Evolutionary conservation across 2,888 invertebrate genomes (phyloP).

Genomic region (Andrena trimmerana): DNA sequence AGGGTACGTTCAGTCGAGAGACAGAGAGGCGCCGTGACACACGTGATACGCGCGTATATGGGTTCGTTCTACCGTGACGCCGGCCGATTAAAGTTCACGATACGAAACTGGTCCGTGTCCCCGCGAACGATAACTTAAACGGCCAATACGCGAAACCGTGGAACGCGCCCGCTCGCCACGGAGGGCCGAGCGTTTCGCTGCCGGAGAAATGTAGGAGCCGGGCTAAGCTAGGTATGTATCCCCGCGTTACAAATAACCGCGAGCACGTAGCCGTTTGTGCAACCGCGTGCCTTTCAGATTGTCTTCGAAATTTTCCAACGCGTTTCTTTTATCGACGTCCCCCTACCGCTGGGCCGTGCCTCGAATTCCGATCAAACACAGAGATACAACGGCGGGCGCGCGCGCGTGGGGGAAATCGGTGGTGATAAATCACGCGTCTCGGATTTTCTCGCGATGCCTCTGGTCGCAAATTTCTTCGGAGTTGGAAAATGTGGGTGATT

Average conservation of each 20-base stretch:
- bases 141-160: conserved; percentile 41
- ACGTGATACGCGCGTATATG: conserved; percentile 57
- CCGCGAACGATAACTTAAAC: conserved; percentile 51
- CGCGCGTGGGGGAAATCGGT: not conserved
- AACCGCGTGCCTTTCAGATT: conserved; percentile 35
- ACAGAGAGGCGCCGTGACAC: conserved; percentile 54
- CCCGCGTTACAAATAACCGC: conserved; percentile 17
- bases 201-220: conserved; percentile 13
- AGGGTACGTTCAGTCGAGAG: conserved; percentile 46
- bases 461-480: not conserved
- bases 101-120: conserved; percentile 58
- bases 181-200: not conserved
- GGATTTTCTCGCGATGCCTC: not conserved
- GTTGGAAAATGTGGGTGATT: not conserved
- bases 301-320: conserved; percentile 38
- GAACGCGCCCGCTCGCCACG: conserved; percentile 21
- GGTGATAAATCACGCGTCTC: not conserved
- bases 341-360: conserved; percentile 9
- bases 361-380: conserved; percentile 37
- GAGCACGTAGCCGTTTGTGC: conserved; percentile 15
- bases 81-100: conserved; percentile 60
- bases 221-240: conserved; percentile 18
- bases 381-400: conserved; percentile 16
- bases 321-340: conserved; percentile 16
- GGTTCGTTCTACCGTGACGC: conserved; percentile 68